Evolutionary conservation across 2,113 vertebrate species (phyloP), one percentile per base, ranked within the genome.

Genomic region (Saiga tatarica): DNA sequence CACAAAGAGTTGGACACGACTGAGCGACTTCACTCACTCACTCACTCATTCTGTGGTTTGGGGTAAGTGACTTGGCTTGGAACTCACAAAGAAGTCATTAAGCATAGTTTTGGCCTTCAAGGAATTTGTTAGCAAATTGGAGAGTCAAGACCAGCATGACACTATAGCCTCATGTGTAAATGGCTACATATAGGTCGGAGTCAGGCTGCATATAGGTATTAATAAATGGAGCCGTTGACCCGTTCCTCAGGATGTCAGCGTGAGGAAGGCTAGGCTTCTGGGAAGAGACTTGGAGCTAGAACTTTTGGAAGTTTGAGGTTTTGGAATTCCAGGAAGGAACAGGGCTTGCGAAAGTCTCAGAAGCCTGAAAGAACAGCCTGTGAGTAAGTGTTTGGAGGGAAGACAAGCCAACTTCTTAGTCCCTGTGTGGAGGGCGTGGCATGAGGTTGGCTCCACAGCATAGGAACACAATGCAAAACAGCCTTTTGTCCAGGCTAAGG

Each of bases 51-150:
- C 10, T 82, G 26, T 39, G 15, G 42, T 64, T 86, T 55, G 33
- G 7, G 6, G 6, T 39, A 26, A 39, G 78, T 2, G 17, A 2
- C 23, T 84, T 86, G 33, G 10, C 94, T 59, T 96, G 53, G n/a
- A 45, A 52, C 14, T 82, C 82, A 30, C 39, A 42, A 3, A 62
- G 76, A 74, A 93, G 57, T 74, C 57, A 21, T 91, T 94, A 98
- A 90, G 30, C 3, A 42, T 30, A 84, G 8, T 60, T 64, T 52
- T 53, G n/a, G 10, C 30, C 30, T 91, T 84, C 21, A 79, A 87
- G 47, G 45, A 83, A 91, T 91, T 87, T 78, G 76, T 52, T 89
- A 96, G 84, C 74, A 42, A 94, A 79, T 5, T 53, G 33, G 50
- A 25, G 45, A 59, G 19, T 52, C 45, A 60, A 33, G 50, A 55